A percentile compares a stretch with the other conserved stretches of the same genome.
These are phyloP conservation scores for Coracopsis vasa DNA, from an alignment of 2,113 vertebrate genomes.

Conservation along the genomic window DNA sequence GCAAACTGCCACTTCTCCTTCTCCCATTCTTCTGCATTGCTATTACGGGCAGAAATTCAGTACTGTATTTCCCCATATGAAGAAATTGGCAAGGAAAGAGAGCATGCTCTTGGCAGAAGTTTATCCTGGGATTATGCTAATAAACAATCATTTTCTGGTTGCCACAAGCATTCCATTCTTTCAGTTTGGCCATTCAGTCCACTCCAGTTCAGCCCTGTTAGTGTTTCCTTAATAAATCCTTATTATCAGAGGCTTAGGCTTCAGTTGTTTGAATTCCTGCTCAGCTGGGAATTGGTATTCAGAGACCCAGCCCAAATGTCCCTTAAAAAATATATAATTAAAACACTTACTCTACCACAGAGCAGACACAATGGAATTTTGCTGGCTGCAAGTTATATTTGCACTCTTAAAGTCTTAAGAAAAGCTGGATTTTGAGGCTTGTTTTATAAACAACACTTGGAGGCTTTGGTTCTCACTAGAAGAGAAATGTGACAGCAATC, in stretches of 20 bases:
- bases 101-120: conserved; percentile 42
- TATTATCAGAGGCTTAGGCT: conserved; percentile 48
- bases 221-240: conserved; percentile 39
- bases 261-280: conserved; percentile 29
- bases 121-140: conserved; percentile 45
- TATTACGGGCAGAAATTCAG: conserved; percentile 43
- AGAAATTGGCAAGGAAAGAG: conserved; percentile 38
- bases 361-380: conserved; percentile 1
- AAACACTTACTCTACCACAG: neutral
- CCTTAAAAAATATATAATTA: neutral
- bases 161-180: conserved; percentile 64
- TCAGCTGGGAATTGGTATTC: conserved; percentile 17
- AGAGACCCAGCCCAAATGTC: neutral
- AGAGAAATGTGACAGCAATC: neutral
- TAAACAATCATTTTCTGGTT: conserved; percentile 59
- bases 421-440: conserved; percentile 38
- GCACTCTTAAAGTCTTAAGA: conserved; percentile 6
- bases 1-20: neutral
- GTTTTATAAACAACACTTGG: conserved; percentile 49
- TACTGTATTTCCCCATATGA: conserved; percentile 44
- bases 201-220: conserved; percentile 9
- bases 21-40: neutral
- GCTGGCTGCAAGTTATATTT: conserved; percentile 24
- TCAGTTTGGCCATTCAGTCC: conserved; percentile 14
- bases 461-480: neutral